Base-by-base conservation (phyloP, 2,888 invertebrate genomes). In the Xylota segnis region DNA sequence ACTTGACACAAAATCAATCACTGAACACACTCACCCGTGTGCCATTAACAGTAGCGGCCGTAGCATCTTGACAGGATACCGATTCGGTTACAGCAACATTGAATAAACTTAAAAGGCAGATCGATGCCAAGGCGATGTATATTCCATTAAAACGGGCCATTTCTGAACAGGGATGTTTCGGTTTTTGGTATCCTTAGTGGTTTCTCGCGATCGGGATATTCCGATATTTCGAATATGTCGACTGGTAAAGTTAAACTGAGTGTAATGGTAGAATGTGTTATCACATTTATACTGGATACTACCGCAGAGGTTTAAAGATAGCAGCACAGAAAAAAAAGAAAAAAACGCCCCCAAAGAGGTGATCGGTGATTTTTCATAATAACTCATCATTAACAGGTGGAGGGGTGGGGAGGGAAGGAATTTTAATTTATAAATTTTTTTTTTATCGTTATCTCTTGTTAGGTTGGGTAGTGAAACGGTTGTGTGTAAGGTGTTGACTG, bases 331-430 rank as follows among this genome's bases (percentile, higher is more conserved):
- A 58, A 47, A 59, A 68, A 47, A 16, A 5, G 23, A 34, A 43
- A 32, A 32, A 76, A 68, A 59, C 40, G 50, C 56, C 59, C 66
- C 75, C 27, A 23, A 43, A 59, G 10, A 37, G 56, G 63, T 78
- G 63, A 78, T 71, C 71, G 63, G 71, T 70, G 43, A 71, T 63
- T 70, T 68, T 56, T 54, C 32, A 61, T 70, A 59, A 66, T 72
- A 72, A 65, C 23, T 72, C 72, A 72, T 78, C 78, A 71, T 63
- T 70, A 59, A 10, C 56, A 6, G 47, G 43, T 32, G 9, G 18
- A 23, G 65, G 45, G 37, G 18, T 14, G n/a, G 5, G 5, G 40
- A 7, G 47, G 37, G 5, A 9, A 23, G 23, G 16, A 32, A 14
- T 43, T 70, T 40, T 56, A 45, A 32, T 70, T 56, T 70, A 23